Evolutionary conservation across 2,888 invertebrate genomes (phyloP).

Genomic region (Mimas tiliae): DNA sequence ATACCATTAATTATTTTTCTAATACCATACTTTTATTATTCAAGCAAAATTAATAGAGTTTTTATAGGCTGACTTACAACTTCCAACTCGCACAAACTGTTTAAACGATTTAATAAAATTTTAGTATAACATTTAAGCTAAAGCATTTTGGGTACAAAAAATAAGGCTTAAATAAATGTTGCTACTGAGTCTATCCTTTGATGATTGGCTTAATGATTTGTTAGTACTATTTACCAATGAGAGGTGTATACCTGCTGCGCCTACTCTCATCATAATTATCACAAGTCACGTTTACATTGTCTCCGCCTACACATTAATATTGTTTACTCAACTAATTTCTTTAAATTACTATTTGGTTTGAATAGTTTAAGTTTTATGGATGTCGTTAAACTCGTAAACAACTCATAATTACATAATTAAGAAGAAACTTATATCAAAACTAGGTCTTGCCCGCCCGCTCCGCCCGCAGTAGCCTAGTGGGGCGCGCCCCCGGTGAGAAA

Average conservation of each 20-base stretch:
- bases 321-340: constrained; percentile 28
- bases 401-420: background rate
- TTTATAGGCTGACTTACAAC: background rate
- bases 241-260: constrained; percentile 5
- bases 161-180: background rate
- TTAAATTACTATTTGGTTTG: constrained; percentile 22
- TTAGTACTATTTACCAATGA: constrained; percentile 19
- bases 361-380: constrained; percentile 22
- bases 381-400: background rate
- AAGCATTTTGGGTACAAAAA: background rate
- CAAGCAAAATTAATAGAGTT: background rate
- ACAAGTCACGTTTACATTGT: constrained; percentile 26
- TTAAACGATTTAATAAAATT: background rate
- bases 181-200: background rate
- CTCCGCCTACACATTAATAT: constrained; percentile 30
- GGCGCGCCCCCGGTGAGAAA: too few relatives aligned
- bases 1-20: too few relatives aligned
- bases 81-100: background rate
- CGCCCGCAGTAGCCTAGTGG: too few relatives aligned
- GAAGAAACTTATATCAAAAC: background rate
- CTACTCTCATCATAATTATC: constrained; percentile 18
- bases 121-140: background rate
- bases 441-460: background rate
- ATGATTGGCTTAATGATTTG: constrained; percentile 15
- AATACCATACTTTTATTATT: too few relatives aligned